Evolutionary conservation across 2,797 vertebrate genomes (phyloP).

Genomic region (Oreortyx pictus): DNA sequence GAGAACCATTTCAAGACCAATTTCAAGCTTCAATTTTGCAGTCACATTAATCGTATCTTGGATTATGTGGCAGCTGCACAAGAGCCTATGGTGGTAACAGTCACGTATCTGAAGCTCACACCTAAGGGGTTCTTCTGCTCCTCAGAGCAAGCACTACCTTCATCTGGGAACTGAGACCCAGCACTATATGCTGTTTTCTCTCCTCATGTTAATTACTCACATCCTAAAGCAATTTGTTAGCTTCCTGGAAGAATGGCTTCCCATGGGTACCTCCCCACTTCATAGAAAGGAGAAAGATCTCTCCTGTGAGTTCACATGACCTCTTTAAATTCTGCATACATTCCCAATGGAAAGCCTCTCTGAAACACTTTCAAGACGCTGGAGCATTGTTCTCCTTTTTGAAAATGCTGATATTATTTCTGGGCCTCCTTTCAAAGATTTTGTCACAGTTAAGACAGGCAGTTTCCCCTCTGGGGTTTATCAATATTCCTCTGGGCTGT

Average conservation of each 20-base stretch:
- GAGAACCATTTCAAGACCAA: background rate
- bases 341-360: background rate
- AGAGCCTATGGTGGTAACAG: background rate
- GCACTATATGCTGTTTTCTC: background rate
- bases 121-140: background rate
- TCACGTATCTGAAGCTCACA: background rate
- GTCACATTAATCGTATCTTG: background rate
- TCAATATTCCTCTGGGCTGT: conserved; percentile 26
- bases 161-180: background rate
- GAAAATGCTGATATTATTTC: conserved; percentile 37
- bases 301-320: background rate
- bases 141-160: background rate
- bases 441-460: conserved; percentile 36
- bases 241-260: background rate
- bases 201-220: background rate
- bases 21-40: background rate
- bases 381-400: conserved; percentile 27
- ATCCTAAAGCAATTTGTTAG: background rate
- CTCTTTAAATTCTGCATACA: conserved; percentile 23
- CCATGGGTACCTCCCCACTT: background rate
- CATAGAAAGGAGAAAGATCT: background rate
- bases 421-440: conserved; percentile 37
- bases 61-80: background rate
- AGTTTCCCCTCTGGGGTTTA: conserved; percentile 34
- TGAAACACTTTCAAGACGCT: conserved; percentile 23